These are phyloP conservation scores for Aproaerema taeniolella DNA, from an alignment of 2,888 invertebrate species.

Conservation along the genomic window DNA sequence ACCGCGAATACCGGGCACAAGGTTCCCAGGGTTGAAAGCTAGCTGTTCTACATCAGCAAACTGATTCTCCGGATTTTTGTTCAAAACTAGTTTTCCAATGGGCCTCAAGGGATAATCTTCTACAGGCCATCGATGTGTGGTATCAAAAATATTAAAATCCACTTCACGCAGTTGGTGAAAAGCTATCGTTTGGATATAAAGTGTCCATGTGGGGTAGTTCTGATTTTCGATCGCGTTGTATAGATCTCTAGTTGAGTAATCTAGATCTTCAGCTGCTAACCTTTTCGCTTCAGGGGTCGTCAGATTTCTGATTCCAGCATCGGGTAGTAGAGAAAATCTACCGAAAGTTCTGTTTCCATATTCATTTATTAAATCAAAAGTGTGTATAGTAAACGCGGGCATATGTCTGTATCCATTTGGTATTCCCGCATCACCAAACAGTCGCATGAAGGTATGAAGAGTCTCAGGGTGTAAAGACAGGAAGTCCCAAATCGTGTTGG, in stretches of 20 bases:
- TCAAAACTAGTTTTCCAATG: conserved; percentile 88
- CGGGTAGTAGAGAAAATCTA: conserved; percentile 92
- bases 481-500: conserved; percentile 96
- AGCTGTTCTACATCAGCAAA: conserved; percentile 94
- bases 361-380: conserved; percentile 89
- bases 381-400: conserved; percentile 95
- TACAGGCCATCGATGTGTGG: conserved; percentile 90
- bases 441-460: conserved; percentile 86
- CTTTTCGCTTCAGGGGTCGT: conserved; percentile 79
- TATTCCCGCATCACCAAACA: conserved; percentile 92
- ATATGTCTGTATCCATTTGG: conserved; percentile 93
- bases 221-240: conserved; percentile 88
- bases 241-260: conserved; percentile 90
- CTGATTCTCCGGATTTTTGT: conserved; percentile 92
- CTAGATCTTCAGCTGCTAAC: conserved; percentile 89
- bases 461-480: conserved; percentile 89
- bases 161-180: conserved; percentile 83
- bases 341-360: conserved; percentile 83
- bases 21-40: conserved; percentile 90
- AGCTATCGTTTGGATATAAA: conserved; percentile 86
- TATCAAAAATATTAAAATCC: conserved; percentile 92
- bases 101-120: conserved; percentile 88
- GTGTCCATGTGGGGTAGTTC: conserved; percentile 84
- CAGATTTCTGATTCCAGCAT: conserved; percentile 90
- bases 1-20: conserved; percentile 93